These are phyloP conservation scores for Mormyrus lacerda DNA, from an alignment of 2,113 vertebrate species.

Conservation along the genomic window DNA sequence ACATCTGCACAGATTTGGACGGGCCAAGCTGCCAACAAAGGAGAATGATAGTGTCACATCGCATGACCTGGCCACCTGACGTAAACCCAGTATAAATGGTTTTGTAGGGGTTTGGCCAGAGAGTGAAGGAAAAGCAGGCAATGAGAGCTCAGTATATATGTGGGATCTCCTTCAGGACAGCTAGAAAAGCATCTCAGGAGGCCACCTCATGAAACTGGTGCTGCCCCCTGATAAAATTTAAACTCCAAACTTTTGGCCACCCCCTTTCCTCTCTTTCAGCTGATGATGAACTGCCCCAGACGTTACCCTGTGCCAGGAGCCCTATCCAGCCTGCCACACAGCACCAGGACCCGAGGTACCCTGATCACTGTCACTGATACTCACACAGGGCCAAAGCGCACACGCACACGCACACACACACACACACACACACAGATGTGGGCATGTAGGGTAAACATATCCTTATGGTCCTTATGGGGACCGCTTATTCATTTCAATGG, in stretches of 20 bases:
- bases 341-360: slow-evolving; percentile 56
- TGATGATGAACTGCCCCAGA: slow-evolving; percentile 56
- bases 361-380: not conserved
- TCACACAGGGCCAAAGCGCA: not conserved
- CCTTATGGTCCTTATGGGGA: too few relatives aligned
- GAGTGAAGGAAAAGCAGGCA: not conserved
- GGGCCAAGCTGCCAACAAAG: not conserved
- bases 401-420: not conserved
- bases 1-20: slow-evolving; percentile 28
- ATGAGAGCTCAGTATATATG: not conserved
- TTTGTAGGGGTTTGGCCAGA: not conserved
- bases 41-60: not conserved
- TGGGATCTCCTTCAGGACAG: not conserved
- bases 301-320: slow-evolving; percentile 63
- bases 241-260: not conserved
- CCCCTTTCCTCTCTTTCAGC: slow-evolving; percentile 38
- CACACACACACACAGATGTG: too few relatives aligned
- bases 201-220: not conserved
- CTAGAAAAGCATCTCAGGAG: not conserved
- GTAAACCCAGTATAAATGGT: not conserved
- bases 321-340: slow-evolving; percentile 55
- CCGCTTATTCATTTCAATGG: too few relatives aligned
- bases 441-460: too few relatives aligned
- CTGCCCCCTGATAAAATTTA: too few relatives aligned
- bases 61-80: not conserved